Percentiles rank a stretch among this genome's conserved stretches.
Evolutionary conservation across 1,140 invertebrate genomes (phyloP).

Genomic region (Dinothrombium tinctorium): DNA sequence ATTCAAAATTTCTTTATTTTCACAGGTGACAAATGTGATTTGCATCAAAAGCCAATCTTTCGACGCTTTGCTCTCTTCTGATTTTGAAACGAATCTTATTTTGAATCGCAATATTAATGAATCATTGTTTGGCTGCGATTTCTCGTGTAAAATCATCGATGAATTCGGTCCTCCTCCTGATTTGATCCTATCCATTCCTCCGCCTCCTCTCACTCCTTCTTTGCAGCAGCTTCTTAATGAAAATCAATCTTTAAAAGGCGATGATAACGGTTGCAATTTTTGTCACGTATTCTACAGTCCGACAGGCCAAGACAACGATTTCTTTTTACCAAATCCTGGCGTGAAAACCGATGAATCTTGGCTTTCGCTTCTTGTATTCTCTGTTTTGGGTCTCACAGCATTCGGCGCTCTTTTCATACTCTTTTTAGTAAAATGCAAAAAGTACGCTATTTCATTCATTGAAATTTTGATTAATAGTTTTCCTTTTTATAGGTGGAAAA

Average conservation of each 20-base stretch:
- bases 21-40: no score
- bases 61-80: no score
- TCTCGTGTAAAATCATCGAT: not conserved
- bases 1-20: no score
- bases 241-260: slow-evolving; percentile 3
- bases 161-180: slow-evolving; percentile 10
- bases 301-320: not conserved
- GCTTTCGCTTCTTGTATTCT: slow-evolving; percentile 3
- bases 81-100: no score
- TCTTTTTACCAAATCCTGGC: slow-evolving; percentile 2
- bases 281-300: slow-evolving; percentile 9
- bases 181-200: slow-evolving; percentile 9
- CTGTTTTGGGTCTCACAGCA: not conserved
- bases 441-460: slow-evolving; percentile 1
- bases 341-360: slow-evolving; percentile 6
- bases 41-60: no score
- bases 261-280: slow-evolving; percentile 11
- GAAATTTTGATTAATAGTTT: not conserved
- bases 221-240: slow-evolving; percentile 2
- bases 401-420: slow-evolving; percentile 1
- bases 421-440: slow-evolving; percentile 8
- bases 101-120: no score
- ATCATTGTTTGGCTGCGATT: no score
- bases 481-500: slow-evolving; percentile 7
- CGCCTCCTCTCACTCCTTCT: slow-evolving; percentile 9